These are phyloP conservation scores for Philotrypesis tridentata DNA, from an alignment of 1,140 invertebrate genomes.

Conservation along the genomic window DNA sequence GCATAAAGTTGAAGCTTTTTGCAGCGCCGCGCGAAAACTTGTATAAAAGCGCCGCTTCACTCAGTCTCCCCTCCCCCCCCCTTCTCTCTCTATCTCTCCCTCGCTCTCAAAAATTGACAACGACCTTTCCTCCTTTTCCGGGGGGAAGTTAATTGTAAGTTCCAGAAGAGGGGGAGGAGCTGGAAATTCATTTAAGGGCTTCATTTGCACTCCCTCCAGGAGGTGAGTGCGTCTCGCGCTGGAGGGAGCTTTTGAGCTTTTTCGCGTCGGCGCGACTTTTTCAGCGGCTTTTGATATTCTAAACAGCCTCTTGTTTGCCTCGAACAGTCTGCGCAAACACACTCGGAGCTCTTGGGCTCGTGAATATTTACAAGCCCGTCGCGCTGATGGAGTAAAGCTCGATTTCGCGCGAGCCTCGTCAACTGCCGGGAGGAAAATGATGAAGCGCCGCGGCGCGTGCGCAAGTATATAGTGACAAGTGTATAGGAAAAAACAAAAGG, in stretches of 20 bases:
- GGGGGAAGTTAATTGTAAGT: neutral
- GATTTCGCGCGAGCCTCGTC: neutral
- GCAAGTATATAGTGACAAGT: too few relatives aligned
- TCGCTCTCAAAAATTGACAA: conserved; percentile 6
- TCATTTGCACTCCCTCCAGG: conserved; percentile 22
- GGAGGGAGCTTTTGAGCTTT: neutral
- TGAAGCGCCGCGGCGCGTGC: too few relatives aligned
- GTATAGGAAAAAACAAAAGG: neutral
- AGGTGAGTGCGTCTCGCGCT: neutral
- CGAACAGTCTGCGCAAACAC: neutral
- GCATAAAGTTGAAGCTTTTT: conserved; percentile 1
- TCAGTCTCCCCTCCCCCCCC: too few relatives aligned
- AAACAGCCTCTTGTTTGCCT: neutral
- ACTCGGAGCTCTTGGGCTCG: neutral
- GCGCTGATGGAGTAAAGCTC: too few relatives aligned
- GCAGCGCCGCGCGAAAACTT: neutral
- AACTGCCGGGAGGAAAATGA: neutral
- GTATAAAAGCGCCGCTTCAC: neutral
- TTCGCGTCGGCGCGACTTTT: neutral
- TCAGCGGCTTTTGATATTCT: neutral
- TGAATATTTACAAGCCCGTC: neutral
- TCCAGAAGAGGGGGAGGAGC: neutral
- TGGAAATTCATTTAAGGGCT: conserved; percentile 11
- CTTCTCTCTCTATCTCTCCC: too few relatives aligned
- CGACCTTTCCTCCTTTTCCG: neutral